Evolutionary conservation across 2,888 invertebrate genomes (phyloP), one percentile per base, ranked within the genome.

Genomic region (Andrena marginata): DNA sequence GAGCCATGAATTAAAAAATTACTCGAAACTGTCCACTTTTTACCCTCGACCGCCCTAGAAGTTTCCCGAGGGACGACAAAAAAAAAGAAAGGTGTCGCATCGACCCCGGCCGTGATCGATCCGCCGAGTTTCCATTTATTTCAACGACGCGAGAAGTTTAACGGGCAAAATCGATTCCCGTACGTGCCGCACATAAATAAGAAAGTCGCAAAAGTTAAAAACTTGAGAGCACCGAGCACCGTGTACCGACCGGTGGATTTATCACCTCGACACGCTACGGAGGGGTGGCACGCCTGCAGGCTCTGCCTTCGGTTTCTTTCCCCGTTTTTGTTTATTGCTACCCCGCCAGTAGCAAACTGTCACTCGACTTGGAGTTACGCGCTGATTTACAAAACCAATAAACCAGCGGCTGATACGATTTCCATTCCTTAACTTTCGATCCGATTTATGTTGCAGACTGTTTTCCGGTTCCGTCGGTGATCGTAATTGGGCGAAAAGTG

Each of bases 121-220:
- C 70, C 62, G 78, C 71, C 85, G 79, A 76, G 74, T 85, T 89
- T 82, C 81, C 84, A 85, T 80, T 80, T 81, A 78, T 78, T 75
- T 79, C 84, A 77, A 73, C 70, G 85, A 54, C 69, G 76, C 79
- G 74, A 54, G 69, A 88, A 88, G 78, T 89, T 88, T 83, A 86
- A 82, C 88, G 80, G 84, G 89, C 85, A 89, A 91, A 92, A 92
- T 92, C 92, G 90, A 93, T 93, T 93, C 90, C 90, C 89, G 85
- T 89, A 88, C 90, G 89, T 91, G 90, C 87, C 87, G 85, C 87
- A 91, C 92, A 93, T 93, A 93, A 93, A 93, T 93, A 93, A 92
- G 92, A 90, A 93, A 93, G 91, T 93, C 93, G 90, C 89, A 82
- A 73, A 89, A 93, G 93, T 92, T 92, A 92, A 91, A 87, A 93